These are phyloP conservation scores for Frieseomelitta varia DNA, from an alignment of 1,140 invertebrate species.

Conservation along the genomic window DNA sequence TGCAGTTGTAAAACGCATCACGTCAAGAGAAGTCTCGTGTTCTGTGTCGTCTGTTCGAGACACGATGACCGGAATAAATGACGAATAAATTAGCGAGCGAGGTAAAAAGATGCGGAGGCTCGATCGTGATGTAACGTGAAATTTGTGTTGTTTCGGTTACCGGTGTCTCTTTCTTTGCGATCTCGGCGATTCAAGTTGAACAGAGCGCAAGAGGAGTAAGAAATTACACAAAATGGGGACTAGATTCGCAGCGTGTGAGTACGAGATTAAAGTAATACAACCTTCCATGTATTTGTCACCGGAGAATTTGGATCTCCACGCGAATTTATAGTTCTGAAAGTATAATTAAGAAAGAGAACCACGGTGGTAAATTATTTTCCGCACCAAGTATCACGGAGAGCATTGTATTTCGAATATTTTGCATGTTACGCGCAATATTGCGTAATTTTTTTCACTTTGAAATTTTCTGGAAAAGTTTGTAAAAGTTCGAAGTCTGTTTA, in stretches of 20 bases:
- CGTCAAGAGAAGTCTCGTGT: not conserved
- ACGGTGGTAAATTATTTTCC: too few relatives aligned
- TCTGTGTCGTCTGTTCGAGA: not conserved
- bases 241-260: slow-evolving; percentile 82
- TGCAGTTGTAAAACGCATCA: slow-evolving; percentile 23
- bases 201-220: not conserved
- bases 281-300: not conserved
- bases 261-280: not conserved
- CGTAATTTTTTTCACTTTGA: too few relatives aligned
- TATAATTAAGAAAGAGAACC: too few relatives aligned
- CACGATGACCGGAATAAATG: not conserved
- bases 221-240: slow-evolving; percentile 78
- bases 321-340: too few relatives aligned
- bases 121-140: not conserved
- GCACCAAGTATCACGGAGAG: too few relatives aligned
- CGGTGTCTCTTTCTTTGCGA: too few relatives aligned
- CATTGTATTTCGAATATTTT: too few relatives aligned
- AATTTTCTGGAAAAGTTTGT: too few relatives aligned
- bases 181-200: not conserved
- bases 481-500: too few relatives aligned
- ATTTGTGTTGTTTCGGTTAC: not conserved
- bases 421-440: too few relatives aligned
- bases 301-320: too few relatives aligned
- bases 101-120: too few relatives aligned
- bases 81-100: not conserved